phyloP scores from a whole-genome alignment of 2,113 vertebrate genomes.

The Heteronetta atricapilla region DNA sequence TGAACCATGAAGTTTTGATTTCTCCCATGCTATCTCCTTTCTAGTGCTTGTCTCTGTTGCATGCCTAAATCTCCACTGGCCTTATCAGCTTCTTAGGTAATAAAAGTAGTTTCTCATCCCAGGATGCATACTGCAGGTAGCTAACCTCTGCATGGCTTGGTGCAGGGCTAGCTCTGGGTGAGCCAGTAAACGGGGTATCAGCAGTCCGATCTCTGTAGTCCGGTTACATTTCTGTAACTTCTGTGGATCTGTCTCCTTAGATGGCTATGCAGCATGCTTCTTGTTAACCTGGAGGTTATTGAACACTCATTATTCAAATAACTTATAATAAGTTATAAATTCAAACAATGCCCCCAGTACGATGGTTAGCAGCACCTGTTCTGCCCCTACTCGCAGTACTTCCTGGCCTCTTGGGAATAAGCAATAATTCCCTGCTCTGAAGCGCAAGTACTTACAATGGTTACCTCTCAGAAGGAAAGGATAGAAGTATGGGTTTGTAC shows the following conservation, averaged over 20 bases:
- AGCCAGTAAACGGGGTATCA: rapidly evolving
- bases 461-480: not conserved
- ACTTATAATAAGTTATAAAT: no score
- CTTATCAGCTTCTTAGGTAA: not conserved
- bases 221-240: not conserved
- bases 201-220: no score
- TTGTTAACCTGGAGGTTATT: not conserved
- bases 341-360: no score
- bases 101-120: no score
- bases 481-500: not conserved
- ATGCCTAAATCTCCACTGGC: not conserved
- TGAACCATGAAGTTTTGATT: not conserved
- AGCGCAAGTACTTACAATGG: not conserved
- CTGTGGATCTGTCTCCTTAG: not conserved
- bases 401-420: no score
- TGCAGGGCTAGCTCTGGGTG: not conserved
- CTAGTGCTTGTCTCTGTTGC: not conserved
- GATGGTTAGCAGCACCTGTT: not conserved
- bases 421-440: not conserved
- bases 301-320: not conserved
- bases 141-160: not conserved
- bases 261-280: rapidly evolving
- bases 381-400: not conserved
- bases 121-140: not conserved
- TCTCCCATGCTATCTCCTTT: not conserved